A percentile compares a stretch with the other conserved stretches of the same genome.
Conservation (phyloP, 2,888 invertebrate genomes). For the Biston betularia region DNA sequence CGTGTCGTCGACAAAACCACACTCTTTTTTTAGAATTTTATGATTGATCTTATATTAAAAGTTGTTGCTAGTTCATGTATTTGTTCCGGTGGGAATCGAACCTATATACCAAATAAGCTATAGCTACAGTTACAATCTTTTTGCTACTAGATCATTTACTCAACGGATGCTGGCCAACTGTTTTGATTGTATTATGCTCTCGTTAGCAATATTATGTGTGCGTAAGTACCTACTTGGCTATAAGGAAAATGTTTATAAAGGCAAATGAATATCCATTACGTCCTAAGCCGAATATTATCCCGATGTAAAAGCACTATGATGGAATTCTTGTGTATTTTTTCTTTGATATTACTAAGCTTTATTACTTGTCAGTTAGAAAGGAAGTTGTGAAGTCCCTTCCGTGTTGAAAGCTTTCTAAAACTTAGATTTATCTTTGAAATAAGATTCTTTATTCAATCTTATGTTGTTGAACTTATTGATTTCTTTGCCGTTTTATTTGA, state of each 20-base stretch:
- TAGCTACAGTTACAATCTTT: too few species aligned
- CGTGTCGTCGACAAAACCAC: too few species aligned
- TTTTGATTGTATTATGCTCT: conserved; percentile 19
- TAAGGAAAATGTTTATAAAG: conserved; percentile 35
- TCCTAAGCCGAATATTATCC: conserved; percentile 30
- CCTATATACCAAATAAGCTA: too few species aligned
- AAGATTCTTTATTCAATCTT: conserved; percentile 24
- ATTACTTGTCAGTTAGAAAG: conserved; percentile 39
- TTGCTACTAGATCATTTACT: too few species aligned
- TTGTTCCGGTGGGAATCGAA: too few species aligned
- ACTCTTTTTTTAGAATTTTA: too few species aligned
- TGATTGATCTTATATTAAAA: too few species aligned
- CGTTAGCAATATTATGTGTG: conserved; percentile 20
- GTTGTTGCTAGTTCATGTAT: too few species aligned
- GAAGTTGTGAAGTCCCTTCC: conserved; percentile 29
- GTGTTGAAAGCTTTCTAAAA: conserved; percentile 37
- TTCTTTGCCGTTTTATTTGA: conserved; percentile 9
- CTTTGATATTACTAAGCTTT: conserved; percentile 44
- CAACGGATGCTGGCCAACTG: conserved; percentile 7
- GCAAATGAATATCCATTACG: conserved; percentile 36
- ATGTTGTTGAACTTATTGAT: conserved; percentile 17
- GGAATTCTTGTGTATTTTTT: conserved; percentile 41
- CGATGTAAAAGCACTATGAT: conserved; percentile 36
- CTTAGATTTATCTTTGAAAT: conserved; percentile 31
- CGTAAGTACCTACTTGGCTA: conserved; percentile 15